These are phyloP conservation scores for Danio rerio DNA, from an alignment of 2,113 vertebrate species.

Conservation along the genomic window DNA sequence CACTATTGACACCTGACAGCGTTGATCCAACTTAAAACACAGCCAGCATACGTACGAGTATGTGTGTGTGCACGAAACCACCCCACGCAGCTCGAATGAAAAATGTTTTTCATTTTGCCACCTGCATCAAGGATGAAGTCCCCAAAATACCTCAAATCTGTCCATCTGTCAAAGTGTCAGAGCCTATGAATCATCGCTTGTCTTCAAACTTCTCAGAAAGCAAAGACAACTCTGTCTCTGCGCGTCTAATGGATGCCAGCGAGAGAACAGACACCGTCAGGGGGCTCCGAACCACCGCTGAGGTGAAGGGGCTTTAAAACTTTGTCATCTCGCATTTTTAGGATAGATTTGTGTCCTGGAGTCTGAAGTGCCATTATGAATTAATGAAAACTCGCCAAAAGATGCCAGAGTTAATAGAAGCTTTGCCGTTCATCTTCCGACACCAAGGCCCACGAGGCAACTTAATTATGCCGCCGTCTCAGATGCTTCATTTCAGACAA, in stretches of 20 bases:
- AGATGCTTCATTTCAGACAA: neutral
- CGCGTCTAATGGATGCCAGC: constrained; percentile 43
- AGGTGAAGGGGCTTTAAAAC: constrained; percentile 6
- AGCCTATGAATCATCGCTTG: constrained; percentile 75
- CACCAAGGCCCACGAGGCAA: neutral
- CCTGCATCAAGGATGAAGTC: constrained; percentile 74
- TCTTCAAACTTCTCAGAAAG: constrained; percentile 54
- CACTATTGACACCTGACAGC: constrained; percentile 24
- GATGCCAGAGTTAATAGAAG: constrained; percentile 16
- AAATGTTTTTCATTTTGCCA: constrained; percentile 62
- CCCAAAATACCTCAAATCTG: constrained; percentile 77
- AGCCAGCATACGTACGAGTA: neutral
- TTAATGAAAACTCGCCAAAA: constrained; percentile 39
- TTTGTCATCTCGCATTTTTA: constrained; percentile 2
- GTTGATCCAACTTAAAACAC: constrained; percentile 16
- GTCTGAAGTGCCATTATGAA: constrained; percentile 1
- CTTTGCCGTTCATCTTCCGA: neutral
- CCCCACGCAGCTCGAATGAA: constrained; percentile 56
- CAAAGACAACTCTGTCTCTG: constrained; percentile 46
- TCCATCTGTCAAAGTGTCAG: constrained; percentile 81
- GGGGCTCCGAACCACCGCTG: constrained; percentile 38
- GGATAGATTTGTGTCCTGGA: constrained; percentile 1
- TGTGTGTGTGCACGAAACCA: constrained; percentile 27
- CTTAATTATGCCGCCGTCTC: neutral
- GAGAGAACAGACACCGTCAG: constrained; percentile 43